Base-by-base conservation (phyloP, 2,888 invertebrate genomes). In the Epistrophella euchroma region DNA sequence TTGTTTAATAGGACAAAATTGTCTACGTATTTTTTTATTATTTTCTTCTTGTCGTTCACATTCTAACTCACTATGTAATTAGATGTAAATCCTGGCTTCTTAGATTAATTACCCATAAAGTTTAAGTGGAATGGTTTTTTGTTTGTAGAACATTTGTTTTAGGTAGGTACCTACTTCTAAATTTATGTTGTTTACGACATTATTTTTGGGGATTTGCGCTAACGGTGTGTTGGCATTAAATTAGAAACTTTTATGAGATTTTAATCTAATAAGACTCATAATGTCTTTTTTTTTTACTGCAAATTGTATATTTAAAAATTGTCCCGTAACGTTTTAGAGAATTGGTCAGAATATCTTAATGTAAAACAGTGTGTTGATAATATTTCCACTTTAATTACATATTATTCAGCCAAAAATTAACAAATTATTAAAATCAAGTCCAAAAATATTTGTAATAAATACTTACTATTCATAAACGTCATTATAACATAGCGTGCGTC, bases 91-190 rank as follows among this genome's bases (percentile, higher is more conserved):
- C 68, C 37, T 52, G 22, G 15, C 9, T 35, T 22, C 9, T 35
- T 22, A 25, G n/a, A 52, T 68, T 52, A 68, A 68, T 25, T 52
- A 15, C 4, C 28, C 43, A 35, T 62, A 66, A 66, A 66, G 15
- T 47, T 32, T 19, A n/a, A 32, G 22, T 4, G 22, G 9, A 22
- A n/a, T 25, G 52, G 15, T 9, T 15, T 25, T 50, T 52, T 25
- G 15, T 52, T 25, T 5, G 13, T 15, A 50, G 9, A 15, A 25
- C 2, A 25, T 52, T 52, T 15, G 6, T 47, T 47, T 2, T 47
- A 50, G 10, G 9, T 2, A 50, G 43, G 43, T 45, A 7, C 2
- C 2, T 22, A 25, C 22, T 25, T 52, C 15, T 52, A n/a, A 52
- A 6, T 52, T 52, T 9, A 52, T 28, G 9, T 15, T 52, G 7